These are phyloP conservation scores for Brachyrhaphis roseni DNA, from an alignment of 2,797 vertebrate species.

Conservation along the genomic window DNA sequence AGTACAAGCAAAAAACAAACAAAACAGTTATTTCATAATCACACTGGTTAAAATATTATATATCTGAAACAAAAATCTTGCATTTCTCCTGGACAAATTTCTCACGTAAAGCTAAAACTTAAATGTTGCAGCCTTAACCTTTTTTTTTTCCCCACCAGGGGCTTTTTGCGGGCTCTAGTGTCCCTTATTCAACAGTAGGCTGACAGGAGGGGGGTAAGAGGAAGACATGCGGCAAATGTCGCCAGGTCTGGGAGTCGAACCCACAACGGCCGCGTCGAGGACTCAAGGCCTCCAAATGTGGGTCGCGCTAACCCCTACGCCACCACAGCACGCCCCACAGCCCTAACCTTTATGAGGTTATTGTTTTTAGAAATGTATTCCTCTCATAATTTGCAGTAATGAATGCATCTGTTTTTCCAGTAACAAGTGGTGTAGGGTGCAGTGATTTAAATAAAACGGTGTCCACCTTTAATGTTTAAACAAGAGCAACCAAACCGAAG, in stretches of 20 bases:
- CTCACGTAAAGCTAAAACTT: background rate
- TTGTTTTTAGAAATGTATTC: background rate
- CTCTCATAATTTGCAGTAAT: background rate
- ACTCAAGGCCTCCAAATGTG: too few species aligned
- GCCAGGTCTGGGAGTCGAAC: too few species aligned
- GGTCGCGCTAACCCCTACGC: too few species aligned
- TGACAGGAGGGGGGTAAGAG: too few species aligned
- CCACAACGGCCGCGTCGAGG: too few species aligned
- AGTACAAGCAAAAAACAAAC: background rate
- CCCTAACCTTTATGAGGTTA: background rate
- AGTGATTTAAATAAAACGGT: background rate
- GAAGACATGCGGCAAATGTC: too few species aligned
- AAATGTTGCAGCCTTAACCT: background rate
- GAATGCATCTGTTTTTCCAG: background rate
- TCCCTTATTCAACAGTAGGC: too few species aligned
- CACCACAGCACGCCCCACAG: too few species aligned
- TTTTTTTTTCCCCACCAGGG: too few species aligned
- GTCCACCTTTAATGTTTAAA: background rate
- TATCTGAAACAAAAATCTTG: background rate
- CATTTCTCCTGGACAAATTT: background rate
- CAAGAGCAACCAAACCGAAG: background rate
- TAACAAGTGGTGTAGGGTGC: background rate
- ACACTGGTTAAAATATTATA: background rate
- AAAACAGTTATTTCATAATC: background rate
- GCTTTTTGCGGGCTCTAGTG: too few species aligned